Conservation (phyloP, 2,113 vertebrate genomes). For the Nibea albiflora region DNA sequence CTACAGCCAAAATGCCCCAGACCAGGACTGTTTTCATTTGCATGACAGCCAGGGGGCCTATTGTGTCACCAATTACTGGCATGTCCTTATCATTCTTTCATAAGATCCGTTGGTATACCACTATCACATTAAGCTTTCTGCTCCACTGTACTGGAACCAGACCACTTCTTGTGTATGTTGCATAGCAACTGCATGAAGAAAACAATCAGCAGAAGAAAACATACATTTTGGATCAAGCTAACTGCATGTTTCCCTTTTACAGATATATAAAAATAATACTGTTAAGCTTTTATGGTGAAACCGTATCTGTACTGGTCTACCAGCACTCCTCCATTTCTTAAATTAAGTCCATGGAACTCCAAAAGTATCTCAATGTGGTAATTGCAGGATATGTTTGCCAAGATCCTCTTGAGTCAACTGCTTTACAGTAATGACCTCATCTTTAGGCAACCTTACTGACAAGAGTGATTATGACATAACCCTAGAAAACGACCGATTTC, state of each 20-base stretch:
- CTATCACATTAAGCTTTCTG: conserved; percentile 16
- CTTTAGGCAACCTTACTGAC: background rate
- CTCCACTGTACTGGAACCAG: conserved; percentile 27
- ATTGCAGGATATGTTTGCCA: background rate
- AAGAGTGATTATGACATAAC: no score
- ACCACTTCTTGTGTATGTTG: conserved; percentile 46
- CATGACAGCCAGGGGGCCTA: conserved; percentile 17
- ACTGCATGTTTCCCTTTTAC: background rate
- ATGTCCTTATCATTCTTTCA: conserved; percentile 11
- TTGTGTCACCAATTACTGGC: background rate
- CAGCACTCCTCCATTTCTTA: background rate
- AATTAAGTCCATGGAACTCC: background rate
- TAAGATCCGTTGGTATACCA: conserved; percentile 17
- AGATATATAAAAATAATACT: background rate
- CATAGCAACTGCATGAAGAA: conserved; percentile 55
- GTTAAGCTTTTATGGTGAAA: background rate
- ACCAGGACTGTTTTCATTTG: conserved; percentile 23
- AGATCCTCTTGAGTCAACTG: background rate
- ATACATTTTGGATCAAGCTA: conserved; percentile 13
- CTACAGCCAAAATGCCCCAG: background rate
- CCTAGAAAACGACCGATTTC: background rate
- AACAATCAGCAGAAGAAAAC: conserved; percentile 9
- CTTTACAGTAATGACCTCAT: background rate
- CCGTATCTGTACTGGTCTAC: no score
- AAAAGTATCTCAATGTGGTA: background rate